Conservation (phyloP, 2,113 vertebrate genomes). For the Etia nguti region DNA sequence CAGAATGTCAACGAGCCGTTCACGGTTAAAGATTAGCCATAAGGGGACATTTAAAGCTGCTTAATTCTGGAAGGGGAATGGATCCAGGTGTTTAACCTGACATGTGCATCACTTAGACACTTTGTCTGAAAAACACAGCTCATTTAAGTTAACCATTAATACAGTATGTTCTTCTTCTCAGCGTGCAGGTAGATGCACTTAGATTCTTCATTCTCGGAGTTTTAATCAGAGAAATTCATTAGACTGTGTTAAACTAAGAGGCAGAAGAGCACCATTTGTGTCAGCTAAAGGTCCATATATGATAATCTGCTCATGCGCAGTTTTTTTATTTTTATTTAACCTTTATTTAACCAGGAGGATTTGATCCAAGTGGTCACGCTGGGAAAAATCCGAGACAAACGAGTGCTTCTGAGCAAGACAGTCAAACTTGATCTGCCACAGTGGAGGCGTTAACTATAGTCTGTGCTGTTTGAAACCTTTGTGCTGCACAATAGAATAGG, state of each 20-base stretch:
- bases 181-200: neutral
- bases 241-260: neutral
- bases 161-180: neutral
- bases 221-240: neutral
- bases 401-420: neutral
- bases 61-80: neutral
- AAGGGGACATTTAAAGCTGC: neutral
- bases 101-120: conserved; percentile 9
- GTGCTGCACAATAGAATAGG: neutral
- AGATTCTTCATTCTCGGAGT: neutral
- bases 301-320: neutral
- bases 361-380: neutral
- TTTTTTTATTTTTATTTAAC: too few species aligned
- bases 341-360: too few species aligned
- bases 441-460: neutral
- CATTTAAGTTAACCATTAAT: conserved; percentile 2
- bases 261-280: neutral
- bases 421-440: neutral
- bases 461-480: neutral
- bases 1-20: neutral
- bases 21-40: neutral
- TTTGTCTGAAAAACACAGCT: conserved; percentile 1
- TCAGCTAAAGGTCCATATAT: neutral
- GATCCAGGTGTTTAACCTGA: conserved; percentile 23
- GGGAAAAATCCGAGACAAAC: neutral